phyloP scores from a whole-genome alignment of 2,113 vertebrate genomes.

The Neofelis nebulosa region DNA sequence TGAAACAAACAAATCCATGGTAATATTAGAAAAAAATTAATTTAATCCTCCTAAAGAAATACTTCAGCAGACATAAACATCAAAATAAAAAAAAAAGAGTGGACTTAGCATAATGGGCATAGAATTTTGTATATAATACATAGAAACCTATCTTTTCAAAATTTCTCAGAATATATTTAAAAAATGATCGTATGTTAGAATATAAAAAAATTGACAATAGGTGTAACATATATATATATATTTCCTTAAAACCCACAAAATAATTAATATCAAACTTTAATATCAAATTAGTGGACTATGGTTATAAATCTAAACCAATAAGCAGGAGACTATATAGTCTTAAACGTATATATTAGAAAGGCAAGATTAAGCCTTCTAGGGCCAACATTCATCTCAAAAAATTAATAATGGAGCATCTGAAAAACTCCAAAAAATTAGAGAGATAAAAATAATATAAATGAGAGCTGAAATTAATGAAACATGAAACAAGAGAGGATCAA shows the following conservation, averaged over 20 bases:
- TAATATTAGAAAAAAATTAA: not conserved
- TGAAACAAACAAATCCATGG: not conserved
- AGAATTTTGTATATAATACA: not conserved
- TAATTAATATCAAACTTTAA: not conserved
- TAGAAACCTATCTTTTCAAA: not conserved
- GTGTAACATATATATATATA: not conserved
- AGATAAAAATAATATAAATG: not conserved
- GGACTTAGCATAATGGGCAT: too few relatives aligned
- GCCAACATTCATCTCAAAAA: not conserved
- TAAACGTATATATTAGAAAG: too few relatives aligned
- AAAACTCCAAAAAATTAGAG: not conserved
- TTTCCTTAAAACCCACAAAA: not conserved
- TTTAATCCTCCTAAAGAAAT: too few relatives aligned
- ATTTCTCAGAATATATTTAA: not conserved
- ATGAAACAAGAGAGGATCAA: not conserved
- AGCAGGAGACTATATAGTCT: too few relatives aligned
- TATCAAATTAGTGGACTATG: too few relatives aligned
- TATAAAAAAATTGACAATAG: not conserved
- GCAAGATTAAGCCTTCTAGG: not conserved
- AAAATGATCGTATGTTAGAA: not conserved
- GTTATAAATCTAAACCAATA: too few relatives aligned
- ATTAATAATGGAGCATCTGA: not conserved
- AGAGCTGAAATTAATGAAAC: not conserved
- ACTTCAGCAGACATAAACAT: not conserved
- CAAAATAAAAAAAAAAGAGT: not conserved